Base-by-base conservation (phyloP, 2,888 invertebrate genomes). In the Eupeodes luniger region DNA sequence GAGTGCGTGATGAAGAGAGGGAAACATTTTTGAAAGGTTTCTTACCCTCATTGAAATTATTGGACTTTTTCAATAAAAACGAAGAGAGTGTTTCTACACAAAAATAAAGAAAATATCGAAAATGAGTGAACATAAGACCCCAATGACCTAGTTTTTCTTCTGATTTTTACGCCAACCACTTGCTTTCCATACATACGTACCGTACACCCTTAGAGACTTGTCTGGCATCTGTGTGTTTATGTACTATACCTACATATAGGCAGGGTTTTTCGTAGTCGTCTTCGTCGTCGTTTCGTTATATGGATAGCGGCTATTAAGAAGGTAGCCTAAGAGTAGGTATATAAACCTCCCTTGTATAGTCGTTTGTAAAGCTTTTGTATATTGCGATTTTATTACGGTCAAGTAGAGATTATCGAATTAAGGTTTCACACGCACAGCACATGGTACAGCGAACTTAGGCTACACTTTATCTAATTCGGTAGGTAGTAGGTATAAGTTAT, bases 321-420 rank as follows among this genome's bases (percentile, higher is more conserved):
- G 14, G 51, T 59, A 67, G 57, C 53, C 27, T 11, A 57, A 5
- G 12, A 5, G 14, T 6, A 34, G 12, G 27, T 11, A 1, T 4
- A 9, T 55, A 55, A 27, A 27, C 27, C 27, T 27, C 40, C 57
- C 19, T 5, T n/a, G 36, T 62, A 14, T 34, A 36, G 57, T 53
- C 16, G 36, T 70, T 40, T 36, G 69, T 70, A 76, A 36, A 44
- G 62, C 75, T 67, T 27, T 72, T 47, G 49, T 53, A 55, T 87
- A 77, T 88, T 81, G 81, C 78, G 84, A 19, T 57, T 81, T 88
- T 88, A 88, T 88, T 88, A 88, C 88, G 88, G 88, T 88, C 84
- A 88, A 88, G 81, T 78, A 85, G 81, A 81, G 88, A 88, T 88
- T 88, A 88, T 88, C 81, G 85, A 85, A 88, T 88, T 88, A 85